Conservation (phyloP, 2,113 vertebrate genomes). For the Drymodes brunneopygia region DNA sequence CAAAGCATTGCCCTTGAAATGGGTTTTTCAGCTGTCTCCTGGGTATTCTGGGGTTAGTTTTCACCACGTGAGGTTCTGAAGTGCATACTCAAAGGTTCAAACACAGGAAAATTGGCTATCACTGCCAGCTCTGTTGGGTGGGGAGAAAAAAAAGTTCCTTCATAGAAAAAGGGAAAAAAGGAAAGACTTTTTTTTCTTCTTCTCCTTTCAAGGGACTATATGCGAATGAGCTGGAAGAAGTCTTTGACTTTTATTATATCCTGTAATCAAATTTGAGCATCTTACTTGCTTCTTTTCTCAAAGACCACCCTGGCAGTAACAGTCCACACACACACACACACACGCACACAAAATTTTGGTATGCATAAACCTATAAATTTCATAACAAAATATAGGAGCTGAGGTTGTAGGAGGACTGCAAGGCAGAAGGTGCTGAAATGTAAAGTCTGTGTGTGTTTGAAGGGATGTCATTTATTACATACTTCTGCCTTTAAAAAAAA, state of each 20-base stretch:
- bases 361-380: conserved; percentile 63
- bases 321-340: conserved; percentile 35
- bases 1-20: conserved; percentile 46
- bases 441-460: conserved; percentile 48
- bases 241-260: conserved; percentile 66
- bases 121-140: conserved; percentile 38
- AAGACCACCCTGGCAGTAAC: conserved; percentile 63
- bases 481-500: conserved; percentile 47
- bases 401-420: conserved; percentile 56
- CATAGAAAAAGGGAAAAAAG: not conserved
- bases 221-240: conserved; percentile 51
- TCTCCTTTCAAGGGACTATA: conserved; percentile 25
- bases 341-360: conserved; percentile 52
- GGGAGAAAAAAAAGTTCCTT: conserved; percentile 55
- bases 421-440: conserved; percentile 59
- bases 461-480: conserved; percentile 62
- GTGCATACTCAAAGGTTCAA: conserved; percentile 60
- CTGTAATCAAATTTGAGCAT: conserved; percentile 67
- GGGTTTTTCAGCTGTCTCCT: conserved; percentile 58
- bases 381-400: conserved; percentile 54
- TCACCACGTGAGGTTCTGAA: conserved; percentile 66
- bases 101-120: conserved; percentile 55
- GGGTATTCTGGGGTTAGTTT: conserved; percentile 59
- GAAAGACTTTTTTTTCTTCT: not conserved
- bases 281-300: conserved; percentile 52